Evolutionary conservation across 2,113 vertebrate genomes (phyloP).

Genomic region (Nibea albiflora): DNA sequence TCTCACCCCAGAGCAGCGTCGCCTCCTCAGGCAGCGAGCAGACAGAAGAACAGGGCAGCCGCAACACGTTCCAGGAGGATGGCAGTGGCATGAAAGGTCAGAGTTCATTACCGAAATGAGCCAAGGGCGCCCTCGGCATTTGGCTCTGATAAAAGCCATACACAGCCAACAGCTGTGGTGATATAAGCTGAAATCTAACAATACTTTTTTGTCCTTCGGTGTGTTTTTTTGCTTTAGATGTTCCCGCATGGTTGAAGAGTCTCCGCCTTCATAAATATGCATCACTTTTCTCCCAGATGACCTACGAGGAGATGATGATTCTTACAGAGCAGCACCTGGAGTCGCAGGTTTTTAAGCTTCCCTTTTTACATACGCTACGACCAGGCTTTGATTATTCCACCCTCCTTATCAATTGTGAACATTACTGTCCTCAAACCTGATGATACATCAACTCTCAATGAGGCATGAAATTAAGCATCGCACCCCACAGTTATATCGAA

Average conservation of each 20-base stretch:
- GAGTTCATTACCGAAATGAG: constrained; percentile 29
- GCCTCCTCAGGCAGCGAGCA: constrained; percentile 96
- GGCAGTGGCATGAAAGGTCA: constrained; percentile 97
- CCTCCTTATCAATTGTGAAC: constrained; percentile 60
- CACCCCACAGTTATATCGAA: constrained; percentile 68
- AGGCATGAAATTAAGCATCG: constrained; percentile 77
- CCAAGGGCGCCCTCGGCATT: background rate
- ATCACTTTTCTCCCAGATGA: constrained; percentile 95
- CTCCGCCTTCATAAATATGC: constrained; percentile 96
- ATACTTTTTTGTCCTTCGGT: background rate
- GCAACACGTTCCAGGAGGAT: constrained; percentile 95
- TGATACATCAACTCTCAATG: constrained; percentile 74
- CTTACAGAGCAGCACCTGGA: constrained; percentile 94
- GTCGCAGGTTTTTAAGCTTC: constrained; percentile 87
- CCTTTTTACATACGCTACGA: constrained; percentile 13
- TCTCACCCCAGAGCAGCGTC: constrained; percentile 95
- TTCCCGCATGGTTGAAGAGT: constrained; percentile 95
- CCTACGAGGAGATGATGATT: constrained; percentile 97
- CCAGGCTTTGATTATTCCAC: constrained; percentile 49
- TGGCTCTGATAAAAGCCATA: constrained; percentile 22
- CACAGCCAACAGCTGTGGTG: constrained; percentile 29
- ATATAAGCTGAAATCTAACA: constrained; percentile 21
- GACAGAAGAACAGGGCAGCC: constrained; percentile 90
- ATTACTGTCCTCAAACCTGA: constrained; percentile 61
- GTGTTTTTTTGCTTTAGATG: constrained; percentile 81